Conservation (phyloP, 2,888 invertebrate species). For the Calliscelio sp. region DNA sequence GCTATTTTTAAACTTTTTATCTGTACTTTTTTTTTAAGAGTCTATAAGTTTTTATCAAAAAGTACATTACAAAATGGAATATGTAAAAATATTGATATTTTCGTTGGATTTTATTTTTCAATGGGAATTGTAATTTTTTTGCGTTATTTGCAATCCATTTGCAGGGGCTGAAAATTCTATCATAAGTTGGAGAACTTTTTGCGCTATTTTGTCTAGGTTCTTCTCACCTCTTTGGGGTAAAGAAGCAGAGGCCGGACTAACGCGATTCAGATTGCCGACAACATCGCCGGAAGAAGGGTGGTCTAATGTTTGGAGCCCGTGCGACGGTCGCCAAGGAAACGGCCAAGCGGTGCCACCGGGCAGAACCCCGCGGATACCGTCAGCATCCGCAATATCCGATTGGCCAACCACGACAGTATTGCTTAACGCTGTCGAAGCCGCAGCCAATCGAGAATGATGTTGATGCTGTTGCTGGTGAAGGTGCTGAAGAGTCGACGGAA, state of each 20-base stretch:
- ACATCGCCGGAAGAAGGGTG: conserved; percentile 83
- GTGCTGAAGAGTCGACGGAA: conserved; percentile 84
- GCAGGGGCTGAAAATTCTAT: not conserved
- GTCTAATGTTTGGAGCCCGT: conserved; percentile 83
- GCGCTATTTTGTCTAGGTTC: conserved; percentile 33
- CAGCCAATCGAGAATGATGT: conserved; percentile 82
- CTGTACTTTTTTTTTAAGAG: too few species aligned
- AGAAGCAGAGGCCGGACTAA: conserved; percentile 84
- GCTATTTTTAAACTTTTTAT: too few species aligned
- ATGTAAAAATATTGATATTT: too few species aligned
- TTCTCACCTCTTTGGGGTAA: conserved; percentile 84
- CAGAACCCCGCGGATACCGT: conserved; percentile 82
- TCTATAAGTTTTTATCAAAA: too few species aligned
- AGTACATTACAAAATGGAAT: too few species aligned
- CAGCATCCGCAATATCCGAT: conserved; percentile 81
- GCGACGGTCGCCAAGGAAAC: conserved; percentile 84
- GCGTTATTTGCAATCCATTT: conserved; percentile 29
- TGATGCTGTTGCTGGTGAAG: conserved; percentile 84
- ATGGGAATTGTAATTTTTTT: conserved; percentile 22
- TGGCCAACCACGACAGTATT: conserved; percentile 81
- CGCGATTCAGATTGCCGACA: conserved; percentile 82
- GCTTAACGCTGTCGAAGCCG: conserved; percentile 82
- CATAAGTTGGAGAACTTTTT: conserved; percentile 39
- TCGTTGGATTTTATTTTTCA: conserved; percentile 13
- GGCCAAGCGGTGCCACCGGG: conserved; percentile 83